These are phyloP conservation scores for Naso thynnoides DNA, from an alignment of 2,797 vertebrate genomes.

Conservation along the genomic window DNA sequence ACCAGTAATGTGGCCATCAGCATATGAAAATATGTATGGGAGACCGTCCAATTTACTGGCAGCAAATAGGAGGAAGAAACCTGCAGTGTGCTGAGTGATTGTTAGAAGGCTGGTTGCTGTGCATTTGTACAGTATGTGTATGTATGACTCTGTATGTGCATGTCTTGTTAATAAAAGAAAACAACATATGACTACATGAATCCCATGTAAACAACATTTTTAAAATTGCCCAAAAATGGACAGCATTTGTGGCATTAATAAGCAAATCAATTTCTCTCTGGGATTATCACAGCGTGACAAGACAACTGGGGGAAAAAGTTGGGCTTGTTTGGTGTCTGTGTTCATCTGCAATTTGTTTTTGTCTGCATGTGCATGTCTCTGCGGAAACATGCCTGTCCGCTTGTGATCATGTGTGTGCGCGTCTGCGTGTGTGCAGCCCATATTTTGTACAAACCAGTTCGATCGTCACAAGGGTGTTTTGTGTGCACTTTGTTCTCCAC, in stretches of 20 bases:
- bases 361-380: slow-evolving; percentile 33
- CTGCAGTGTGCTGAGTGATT: slow-evolving; percentile 78
- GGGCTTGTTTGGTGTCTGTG: slow-evolving; percentile 48
- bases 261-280: slow-evolving; percentile 76
- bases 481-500: slow-evolving; percentile 85
- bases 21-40: slow-evolving; percentile 83
- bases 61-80: slow-evolving; percentile 76
- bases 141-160: slow-evolving; percentile 46
- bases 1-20: slow-evolving; percentile 80
- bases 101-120: slow-evolving; percentile 73
- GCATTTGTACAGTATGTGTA: slow-evolving; percentile 46
- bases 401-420: slow-evolving; percentile 52
- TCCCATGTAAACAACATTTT: slow-evolving; percentile 67
- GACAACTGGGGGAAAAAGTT: slow-evolving; percentile 68
- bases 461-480: slow-evolving; percentile 79
- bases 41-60: slow-evolving; percentile 80
- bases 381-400: slow-evolving; percentile 48
- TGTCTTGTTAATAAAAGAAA: slow-evolving; percentile 61
- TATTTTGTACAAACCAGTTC: slow-evolving; percentile 78
- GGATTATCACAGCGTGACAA: slow-evolving; percentile 78
- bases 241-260: slow-evolving; percentile 81
- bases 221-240: slow-evolving; percentile 55
- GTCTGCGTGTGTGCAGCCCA: slow-evolving; percentile 55
- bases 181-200: slow-evolving; percentile 59
- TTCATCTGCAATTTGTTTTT: slow-evolving; percentile 50